Percentiles rank a stretch among this genome's conserved stretches.
Conservation (phyloP, 2,888 invertebrate genomes). For the Macrophya annulata region DNA sequence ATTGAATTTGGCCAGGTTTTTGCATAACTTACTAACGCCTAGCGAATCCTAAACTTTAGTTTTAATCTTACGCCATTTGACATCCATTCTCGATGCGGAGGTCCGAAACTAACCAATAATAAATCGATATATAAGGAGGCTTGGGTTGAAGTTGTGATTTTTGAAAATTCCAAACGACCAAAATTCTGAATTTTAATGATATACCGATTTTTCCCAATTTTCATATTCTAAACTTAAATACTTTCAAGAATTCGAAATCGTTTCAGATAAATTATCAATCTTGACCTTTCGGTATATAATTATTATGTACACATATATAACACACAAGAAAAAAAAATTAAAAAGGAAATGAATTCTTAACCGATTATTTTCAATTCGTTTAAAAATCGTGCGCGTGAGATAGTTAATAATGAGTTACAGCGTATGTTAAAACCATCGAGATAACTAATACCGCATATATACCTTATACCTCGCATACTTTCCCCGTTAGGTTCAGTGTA, state of each 20-base stretch:
- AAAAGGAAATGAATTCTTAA: not conserved
- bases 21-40: slow-evolving; percentile 62
- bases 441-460: not conserved
- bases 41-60: not conserved
- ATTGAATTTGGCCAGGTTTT: slow-evolving; percentile 67
- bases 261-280: no score
- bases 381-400: not conserved
- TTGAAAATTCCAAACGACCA: no score
- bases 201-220: no score
- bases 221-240: no score
- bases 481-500: not conserved
- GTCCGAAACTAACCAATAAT: not conserved
- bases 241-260: no score
- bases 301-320: no score
- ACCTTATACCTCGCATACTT: not conserved
- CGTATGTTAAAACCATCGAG: not conserved
- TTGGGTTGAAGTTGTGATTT: no score
- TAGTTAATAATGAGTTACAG: not conserved
- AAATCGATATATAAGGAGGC: not conserved
- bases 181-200: no score
- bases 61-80: slow-evolving; percentile 24
- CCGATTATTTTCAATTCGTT: not conserved
- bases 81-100: not conserved
- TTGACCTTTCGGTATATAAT: no score
- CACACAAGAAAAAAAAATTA: no score